These are phyloP conservation scores for Raja brachyura DNA, from an alignment of 2,113 vertebrate genomes.

Conservation along the genomic window DNA sequence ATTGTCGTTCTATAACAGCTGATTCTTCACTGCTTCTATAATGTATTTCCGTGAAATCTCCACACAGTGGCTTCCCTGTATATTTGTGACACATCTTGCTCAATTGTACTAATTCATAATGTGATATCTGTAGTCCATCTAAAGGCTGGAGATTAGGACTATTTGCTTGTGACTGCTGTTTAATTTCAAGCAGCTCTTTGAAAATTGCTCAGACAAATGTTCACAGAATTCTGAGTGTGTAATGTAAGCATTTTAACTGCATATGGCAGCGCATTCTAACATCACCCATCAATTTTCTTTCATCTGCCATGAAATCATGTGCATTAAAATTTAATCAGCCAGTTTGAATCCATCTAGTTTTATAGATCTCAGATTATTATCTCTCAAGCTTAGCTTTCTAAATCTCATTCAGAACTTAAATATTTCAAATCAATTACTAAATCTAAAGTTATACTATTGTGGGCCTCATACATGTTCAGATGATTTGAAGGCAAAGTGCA, in stretches of 20 bases:
- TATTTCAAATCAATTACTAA: not conserved
- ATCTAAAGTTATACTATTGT: not conserved
- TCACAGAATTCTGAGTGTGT: constrained; percentile 11
- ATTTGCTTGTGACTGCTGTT: not conserved
- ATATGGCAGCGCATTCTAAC: not conserved
- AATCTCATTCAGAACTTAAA: not conserved
- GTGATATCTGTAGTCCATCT: not conserved
- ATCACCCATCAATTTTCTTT: not conserved
- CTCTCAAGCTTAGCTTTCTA: constrained; percentile 1
- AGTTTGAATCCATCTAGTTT: not conserved
- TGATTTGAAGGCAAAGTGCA: not conserved
- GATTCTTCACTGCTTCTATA: constrained; percentile 34
- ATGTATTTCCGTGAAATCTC: not conserved
- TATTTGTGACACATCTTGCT: constrained; percentile 37
- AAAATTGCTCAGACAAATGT: not conserved
- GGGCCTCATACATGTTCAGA: not conserved
- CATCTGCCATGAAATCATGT: not conserved
- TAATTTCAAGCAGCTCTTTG: not conserved
- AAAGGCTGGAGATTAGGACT: not conserved
- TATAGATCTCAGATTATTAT: not conserved
- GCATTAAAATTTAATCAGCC: not conserved
- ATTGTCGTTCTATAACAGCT: constrained; percentile 31
- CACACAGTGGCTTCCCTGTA: not conserved
- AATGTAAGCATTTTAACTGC: not conserved
- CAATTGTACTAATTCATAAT: constrained; percentile 34